Conservation (phyloP, 2,797 vertebrate genomes). For the Cynodonichthys magdalenae region DNA sequence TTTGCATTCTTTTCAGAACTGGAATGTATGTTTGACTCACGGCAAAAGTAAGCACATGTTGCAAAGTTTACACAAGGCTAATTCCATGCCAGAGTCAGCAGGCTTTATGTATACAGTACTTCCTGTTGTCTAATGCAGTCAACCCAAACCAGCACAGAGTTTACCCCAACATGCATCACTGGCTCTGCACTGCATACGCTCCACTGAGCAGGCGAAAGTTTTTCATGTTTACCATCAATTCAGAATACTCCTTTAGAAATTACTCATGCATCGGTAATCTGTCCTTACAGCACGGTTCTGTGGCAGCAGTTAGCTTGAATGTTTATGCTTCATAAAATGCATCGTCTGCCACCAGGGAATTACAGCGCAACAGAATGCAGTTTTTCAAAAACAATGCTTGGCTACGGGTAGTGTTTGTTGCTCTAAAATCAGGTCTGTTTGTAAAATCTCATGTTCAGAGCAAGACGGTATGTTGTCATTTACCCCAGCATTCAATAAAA, state of each 20-base stretch:
- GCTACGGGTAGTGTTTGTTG: conserved; percentile 12
- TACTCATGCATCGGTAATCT: conserved; percentile 64
- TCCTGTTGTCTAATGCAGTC: conserved; percentile 37
- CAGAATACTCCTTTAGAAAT: conserved; percentile 64
- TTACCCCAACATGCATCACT: conserved; percentile 54
- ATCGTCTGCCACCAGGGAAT: conserved; percentile 37
- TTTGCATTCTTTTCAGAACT: conserved; percentile 23
- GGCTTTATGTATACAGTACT: conserved; percentile 13
- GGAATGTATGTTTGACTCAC: conserved; percentile 39
- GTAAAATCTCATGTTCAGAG: conserved; percentile 5
- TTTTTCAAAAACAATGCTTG: conserved; percentile 28
- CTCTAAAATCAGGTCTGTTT: conserved; percentile 3
- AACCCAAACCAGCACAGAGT: conserved; percentile 40
- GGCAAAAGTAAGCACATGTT: conserved; percentile 31
- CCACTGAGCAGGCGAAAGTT: conserved; percentile 55
- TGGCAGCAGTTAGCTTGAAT: conserved; percentile 44
- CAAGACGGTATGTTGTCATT: background rate
- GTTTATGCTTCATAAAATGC: conserved; percentile 35
- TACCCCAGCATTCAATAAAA: too few relatives aligned
- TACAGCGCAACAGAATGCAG: background rate
- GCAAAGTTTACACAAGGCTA: conserved; percentile 38
- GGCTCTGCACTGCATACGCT: conserved; percentile 35
- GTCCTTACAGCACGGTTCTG: conserved; percentile 41
- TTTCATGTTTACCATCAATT: conserved; percentile 67
- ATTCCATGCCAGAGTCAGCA: conserved; percentile 24